Conservation (phyloP, 1,140 invertebrate species). For the Anadara kagoshimensis region DNA sequence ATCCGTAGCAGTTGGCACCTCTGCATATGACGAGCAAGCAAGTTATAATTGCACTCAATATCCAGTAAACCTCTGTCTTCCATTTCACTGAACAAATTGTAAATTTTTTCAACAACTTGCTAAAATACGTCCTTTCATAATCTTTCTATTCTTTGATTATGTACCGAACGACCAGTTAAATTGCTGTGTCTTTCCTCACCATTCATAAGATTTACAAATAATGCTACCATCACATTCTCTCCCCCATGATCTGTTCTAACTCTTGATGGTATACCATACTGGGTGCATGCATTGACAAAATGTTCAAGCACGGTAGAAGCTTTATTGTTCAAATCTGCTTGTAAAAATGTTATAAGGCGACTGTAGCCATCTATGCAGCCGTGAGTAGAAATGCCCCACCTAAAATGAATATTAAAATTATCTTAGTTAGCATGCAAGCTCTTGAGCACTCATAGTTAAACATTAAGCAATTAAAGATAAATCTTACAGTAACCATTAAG, state of each 20-base stretch:
- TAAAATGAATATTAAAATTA: no score
- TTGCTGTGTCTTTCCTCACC: neutral
- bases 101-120: conserved; percentile 2
- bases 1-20: no score
- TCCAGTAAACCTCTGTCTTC: neutral
- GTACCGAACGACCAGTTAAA: conserved; percentile 14
- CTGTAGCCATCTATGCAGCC: conserved; percentile 21
- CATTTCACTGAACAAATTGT: conserved; percentile 4
- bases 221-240: conserved; percentile 12
- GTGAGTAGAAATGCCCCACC: conserved; percentile 7
- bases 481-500: no score
- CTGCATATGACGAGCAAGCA: neutral
- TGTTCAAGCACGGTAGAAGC: conserved; percentile 5
- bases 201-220: conserved; percentile 17
- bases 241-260: conserved; percentile 18
- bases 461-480: no score
- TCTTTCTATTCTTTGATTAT: conserved; percentile 23
- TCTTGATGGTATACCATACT: conserved; percentile 12
- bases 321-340: conserved; percentile 7
- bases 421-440: no score
- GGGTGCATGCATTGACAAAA: neutral
- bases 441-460: no score
- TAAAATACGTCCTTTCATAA: conserved; percentile 35
- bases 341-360: neutral
- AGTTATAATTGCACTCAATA: neutral